Evolutionary conservation across 2,113 vertebrate species (phyloP).

Genomic region (Procavia capensis): DNA sequence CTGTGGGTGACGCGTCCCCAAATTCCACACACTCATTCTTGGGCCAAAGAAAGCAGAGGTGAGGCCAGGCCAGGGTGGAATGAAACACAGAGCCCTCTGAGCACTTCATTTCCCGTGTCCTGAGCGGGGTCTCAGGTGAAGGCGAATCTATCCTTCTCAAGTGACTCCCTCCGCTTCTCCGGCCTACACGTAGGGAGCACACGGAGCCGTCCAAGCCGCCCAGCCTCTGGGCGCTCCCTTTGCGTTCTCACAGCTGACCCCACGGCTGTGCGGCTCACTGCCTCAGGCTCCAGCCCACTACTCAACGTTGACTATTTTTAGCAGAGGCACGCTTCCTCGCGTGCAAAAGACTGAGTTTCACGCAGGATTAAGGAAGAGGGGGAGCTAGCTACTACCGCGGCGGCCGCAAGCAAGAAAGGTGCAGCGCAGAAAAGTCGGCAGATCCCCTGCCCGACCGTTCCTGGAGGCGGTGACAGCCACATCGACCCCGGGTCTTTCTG

Average conservation of each 20-base stretch:
- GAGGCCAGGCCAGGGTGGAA: neutral
- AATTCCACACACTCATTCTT: neutral
- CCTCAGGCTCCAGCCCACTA: neutral
- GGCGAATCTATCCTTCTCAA: neutral
- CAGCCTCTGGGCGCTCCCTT: neutral
- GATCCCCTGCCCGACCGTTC: neutral
- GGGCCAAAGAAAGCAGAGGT: neutral
- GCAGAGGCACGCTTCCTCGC: neutral
- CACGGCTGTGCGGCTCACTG: accelerated
- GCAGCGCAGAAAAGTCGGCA: neutral
- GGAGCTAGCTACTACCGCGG: neutral
- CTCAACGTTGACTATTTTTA: neutral
- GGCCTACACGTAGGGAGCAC: neutral
- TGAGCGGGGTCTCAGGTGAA: neutral
- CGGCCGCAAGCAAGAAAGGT: neutral
- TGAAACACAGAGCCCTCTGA: neutral
- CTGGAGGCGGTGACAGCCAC: neutral
- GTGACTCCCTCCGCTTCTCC: neutral
- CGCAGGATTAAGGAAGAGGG: too few species aligned
- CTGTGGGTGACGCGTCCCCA: neutral
- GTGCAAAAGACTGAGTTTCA: neutral
- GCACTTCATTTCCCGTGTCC: neutral
- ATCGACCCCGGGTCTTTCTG: neutral
- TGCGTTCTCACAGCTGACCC: neutral
- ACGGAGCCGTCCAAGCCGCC: neutral